Base-by-base conservation (phyloP, 2,888 invertebrate species). In the Chrysomela aeneicollis region DNA sequence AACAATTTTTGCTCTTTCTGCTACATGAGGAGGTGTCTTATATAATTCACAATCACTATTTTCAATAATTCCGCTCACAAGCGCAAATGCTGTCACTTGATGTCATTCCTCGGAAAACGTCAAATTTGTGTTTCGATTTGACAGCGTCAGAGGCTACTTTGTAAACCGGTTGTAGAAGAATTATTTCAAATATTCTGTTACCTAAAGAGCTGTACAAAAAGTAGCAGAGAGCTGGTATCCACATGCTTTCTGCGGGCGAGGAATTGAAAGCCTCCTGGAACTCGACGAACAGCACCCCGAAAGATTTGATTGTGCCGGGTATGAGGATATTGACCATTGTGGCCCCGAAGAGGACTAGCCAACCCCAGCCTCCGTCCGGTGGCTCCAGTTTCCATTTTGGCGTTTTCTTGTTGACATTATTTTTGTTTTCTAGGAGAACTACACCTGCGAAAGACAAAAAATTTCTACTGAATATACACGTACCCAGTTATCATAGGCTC, bases 141-240 rank as follows among this genome's bases (percentile, higher is more conserved):
- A n/a, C n/a, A n/a, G n/a, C n/a, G n/a, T n/a, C n/a, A n/a, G n/a
- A 26, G 26, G 6, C 26, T 26, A 5, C 26, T 5, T 6, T 5
- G 26, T 26, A 6, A 26, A 26, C 6, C 26, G 6, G 3, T 26
- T 26, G 4, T 5, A 26, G 26, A 26, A 26, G 6, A 5, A 26
- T 26, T 26, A 26, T 15, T 35, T 22, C n/a, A 57, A 37, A 19
- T 37, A 18, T 17, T 50, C 22, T 47, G 85, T 86, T 81, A 93
- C 94, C 94, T 78, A 94, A 85, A 71, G 94, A 94, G 82, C 93
- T 94, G 85, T 94, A 94, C 2, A 94, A 85, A 81, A 94, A 94
- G 80, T 94, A 94, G 77, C 94, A 94, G 6, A 94, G 82, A 0
- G 94, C 92, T n/a, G 93, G 93, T 73, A 94, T 92, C 85, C 93